Evolutionary conservation across 37 sponge, comb jelly and placozoan genomes (phyloP).

Genomic region (Sycon ciliatum): DNA sequence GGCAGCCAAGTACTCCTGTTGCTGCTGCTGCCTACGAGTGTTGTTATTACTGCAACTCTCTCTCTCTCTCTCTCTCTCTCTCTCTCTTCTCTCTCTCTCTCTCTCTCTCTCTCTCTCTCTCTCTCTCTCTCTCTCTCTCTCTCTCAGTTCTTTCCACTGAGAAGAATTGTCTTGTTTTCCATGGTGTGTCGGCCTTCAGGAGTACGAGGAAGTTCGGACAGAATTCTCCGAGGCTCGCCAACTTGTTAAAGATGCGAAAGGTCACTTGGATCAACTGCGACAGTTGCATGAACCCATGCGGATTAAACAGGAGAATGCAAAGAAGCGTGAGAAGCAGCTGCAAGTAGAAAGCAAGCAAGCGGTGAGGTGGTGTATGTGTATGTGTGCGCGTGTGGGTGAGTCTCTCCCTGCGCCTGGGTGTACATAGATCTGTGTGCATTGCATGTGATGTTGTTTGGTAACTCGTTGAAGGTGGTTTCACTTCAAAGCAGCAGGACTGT

Average conservation of each 20-base stretch:
- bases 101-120: neutral
- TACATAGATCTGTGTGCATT: too few relatives aligned
- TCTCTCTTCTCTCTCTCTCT: neutral
- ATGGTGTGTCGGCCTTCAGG: conserved; percentile 17
- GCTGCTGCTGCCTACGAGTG: conserved; percentile 2
- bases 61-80: neutral
- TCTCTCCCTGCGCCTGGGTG: neutral
- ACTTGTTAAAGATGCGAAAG: too few relatives aligned
- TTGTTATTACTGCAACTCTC: neutral
- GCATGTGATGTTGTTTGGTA: too few relatives aligned
- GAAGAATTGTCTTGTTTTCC: neutral
- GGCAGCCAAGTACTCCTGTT: too few relatives aligned
- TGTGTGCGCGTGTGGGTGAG: neutral
- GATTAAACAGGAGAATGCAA: conserved; percentile 34
- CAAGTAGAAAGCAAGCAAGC: neutral
- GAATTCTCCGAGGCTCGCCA: conserved; percentile 33
- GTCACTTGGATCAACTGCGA: too few relatives aligned
- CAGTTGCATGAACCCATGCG: too few relatives aligned
- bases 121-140: neutral
- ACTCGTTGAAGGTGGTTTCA: too few relatives aligned
- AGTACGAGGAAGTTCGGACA: conserved; percentile 52
- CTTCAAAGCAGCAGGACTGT: too few relatives aligned
- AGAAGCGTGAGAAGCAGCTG: conserved; percentile 23
- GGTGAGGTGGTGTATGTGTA: neutral
- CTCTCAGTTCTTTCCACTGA: neutral